These are phyloP conservation scores for Sorex fumeus DNA, from an alignment of 2,113 vertebrate genomes.

Conservation along the genomic window DNA sequence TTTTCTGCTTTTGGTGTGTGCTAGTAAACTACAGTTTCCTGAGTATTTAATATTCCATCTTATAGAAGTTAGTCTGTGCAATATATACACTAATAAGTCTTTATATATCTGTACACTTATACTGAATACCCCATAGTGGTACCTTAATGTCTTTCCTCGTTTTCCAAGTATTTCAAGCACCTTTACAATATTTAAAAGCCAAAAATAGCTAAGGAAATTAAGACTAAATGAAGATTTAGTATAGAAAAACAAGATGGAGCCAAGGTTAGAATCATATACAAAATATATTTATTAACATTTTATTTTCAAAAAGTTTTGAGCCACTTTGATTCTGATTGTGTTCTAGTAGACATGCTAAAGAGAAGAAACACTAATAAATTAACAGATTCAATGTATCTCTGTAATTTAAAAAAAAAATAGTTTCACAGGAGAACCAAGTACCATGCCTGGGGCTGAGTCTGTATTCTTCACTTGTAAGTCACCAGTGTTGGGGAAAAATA, in stretches of 20 bases:
- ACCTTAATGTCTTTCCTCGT: constrained; percentile 51
- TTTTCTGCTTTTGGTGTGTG: too few species aligned
- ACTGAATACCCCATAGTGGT: too few species aligned
- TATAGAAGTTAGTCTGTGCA: too few species aligned
- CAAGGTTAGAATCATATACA: constrained; percentile 40
- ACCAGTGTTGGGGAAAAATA: neutral
- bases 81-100: too few species aligned
- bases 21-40: too few species aligned
- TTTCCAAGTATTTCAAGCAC: constrained; percentile 23
- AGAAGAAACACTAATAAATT: constrained; percentile 22
- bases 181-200: constrained; percentile 38
- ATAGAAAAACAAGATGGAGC: constrained; percentile 25
- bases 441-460: neutral
- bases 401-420: neutral
- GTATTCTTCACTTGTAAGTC: neutral
- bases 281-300: neutral
- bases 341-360: neutral
- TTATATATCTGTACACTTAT: too few species aligned
- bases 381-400: neutral
- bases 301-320: neutral
- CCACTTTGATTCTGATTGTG: neutral
- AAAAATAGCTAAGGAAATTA: too few species aligned
- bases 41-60: too few species aligned
- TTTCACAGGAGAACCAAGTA: neutral
- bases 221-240: neutral